Evolutionary conservation across 2,113 vertebrate species (phyloP), one percentile per base, ranked within the genome.

Genomic region (Hassar affinis): DNA sequence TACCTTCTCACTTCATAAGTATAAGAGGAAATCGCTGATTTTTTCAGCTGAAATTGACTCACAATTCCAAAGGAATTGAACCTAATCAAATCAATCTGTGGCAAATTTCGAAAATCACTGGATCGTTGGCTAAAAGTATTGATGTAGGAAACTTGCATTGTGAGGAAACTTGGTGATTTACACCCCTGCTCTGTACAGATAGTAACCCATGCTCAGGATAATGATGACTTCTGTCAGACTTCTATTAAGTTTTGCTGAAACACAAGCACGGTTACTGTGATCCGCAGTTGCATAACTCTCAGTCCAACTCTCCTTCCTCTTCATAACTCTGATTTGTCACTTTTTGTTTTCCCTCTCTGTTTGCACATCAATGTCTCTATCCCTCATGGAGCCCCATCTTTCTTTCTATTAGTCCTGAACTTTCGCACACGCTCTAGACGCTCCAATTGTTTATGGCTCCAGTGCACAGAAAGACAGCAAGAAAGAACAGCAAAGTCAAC

Each of bases 401-500:
- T 33, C 49, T 33, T 27, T 33, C 17, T 30, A 9, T 74, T 30
- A 27, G 25, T 35, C 52, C 11, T 54, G 11, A 33, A 76, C 51
- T 33, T 33, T 76, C 47, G 20, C 18, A 22, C 51, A 27, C 51
- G 6, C 27, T 52, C 49, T 22, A 76, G 15, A 8, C 35, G 22
- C 15, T 10, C 4, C 17, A 52, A 15, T 22, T 54, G 49, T 22
- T 54, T 76, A 33, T 12, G 15, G 51, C 27, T 52, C 49, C 17
- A 20, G 49, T 33, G 17, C 51, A 77, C 11, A 62, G 57, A 80
- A 56, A 66, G 66, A 71, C 8, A 57, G 51, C 33, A 72, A 71
- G 66, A 56, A 45, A 18, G 3, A 66, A 35, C 56, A 38, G 38
- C n/a, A 79, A 79, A 79, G 82, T 88, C 81, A 85, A 85, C 81